These are phyloP conservation scores for Pristionchus exspectatus DNA, from an alignment of 2,888 invertebrate species.

Conservation along the genomic window DNA sequence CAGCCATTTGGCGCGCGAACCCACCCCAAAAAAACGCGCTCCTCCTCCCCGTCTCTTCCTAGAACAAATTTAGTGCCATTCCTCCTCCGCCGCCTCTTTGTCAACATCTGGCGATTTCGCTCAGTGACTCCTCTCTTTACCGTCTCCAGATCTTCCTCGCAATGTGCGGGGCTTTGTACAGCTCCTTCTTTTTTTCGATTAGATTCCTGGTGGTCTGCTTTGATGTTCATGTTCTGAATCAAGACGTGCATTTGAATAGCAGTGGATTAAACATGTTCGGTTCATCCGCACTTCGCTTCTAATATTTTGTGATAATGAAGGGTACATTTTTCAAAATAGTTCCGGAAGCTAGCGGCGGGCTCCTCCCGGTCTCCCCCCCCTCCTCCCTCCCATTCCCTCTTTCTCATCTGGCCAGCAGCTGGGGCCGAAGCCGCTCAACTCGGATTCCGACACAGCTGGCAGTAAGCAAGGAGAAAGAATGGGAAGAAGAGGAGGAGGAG, in stretches of 20 bases:
- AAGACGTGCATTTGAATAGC: background rate
- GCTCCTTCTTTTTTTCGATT: background rate
- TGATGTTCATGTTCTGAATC: background rate
- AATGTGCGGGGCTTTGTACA: background rate
- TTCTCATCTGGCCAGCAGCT: constrained; percentile 41
- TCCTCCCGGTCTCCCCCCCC: background rate
- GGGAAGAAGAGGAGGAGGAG: background rate
- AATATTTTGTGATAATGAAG: too few species aligned
- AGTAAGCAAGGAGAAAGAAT: constrained; percentile 49
- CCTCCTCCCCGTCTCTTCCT: constrained; percentile 11
- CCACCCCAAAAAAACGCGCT: background rate
- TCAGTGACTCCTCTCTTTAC: constrained; percentile 21
- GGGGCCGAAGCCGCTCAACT: constrained; percentile 33
- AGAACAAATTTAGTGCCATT: constrained; percentile 19
- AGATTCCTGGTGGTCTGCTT: background rate
- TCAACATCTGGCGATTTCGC: constrained; percentile 41
- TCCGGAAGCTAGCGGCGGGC: constrained; percentile 30
- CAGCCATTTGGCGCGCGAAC: constrained; percentile 37
- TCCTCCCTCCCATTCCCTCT: background rate
- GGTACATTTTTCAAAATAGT: background rate
- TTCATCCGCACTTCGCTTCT: too few species aligned
- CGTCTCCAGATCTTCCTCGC: background rate
- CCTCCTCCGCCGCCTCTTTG: background rate
- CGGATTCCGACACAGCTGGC: constrained; percentile 51
- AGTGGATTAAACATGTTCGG: background rate